Evolutionary conservation across 2,888 invertebrate species (phyloP), one percentile per base, ranked within the genome.

Genomic region (Caenorhabditis macrosperma): DNA sequence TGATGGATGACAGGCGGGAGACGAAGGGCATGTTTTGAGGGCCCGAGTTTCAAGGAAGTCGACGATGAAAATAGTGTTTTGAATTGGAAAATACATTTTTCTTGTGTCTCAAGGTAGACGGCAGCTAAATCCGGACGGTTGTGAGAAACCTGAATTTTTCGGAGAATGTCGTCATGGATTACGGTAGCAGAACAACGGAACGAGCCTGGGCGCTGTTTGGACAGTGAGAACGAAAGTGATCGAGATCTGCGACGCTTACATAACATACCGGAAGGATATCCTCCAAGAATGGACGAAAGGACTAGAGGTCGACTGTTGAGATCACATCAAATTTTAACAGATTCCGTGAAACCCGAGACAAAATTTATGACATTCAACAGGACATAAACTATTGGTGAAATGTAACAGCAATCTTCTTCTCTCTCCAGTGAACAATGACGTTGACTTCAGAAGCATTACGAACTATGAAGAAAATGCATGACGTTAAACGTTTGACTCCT

Each of bases 41-140:
- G 68, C n/a, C 59, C 48, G 59, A 59, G 54, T 44, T 59, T 35
- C 26, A 24, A 30, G 55, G 15, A 52, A 35, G 46, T 20, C 3
- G 26, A 20, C 7, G 35, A 26, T 38, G 38, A 59, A 55, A 59
- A 50, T 50, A 59, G 50, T 48, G 48, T 55, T 59, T 63, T 59
- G 28, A 48, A 64, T 64, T 12, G 22, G 33, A 61, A 66, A 71
- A 60, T 61, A 46, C 64, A 74, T 74, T 74, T 50, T 64, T 74
- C 74, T 50, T 64, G 46, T 63, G 64, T 74, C 59, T 59, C 64
- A 64, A 57, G 72, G 48, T 59, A 48, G 52, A 17, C 44, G 44
- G 28, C 38, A 55, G 74, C 74, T 74, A 64, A 74, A 64, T 74
- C 74, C 74, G 74, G 74, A 74, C 64, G n/a, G 50, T 35, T 20